Conservation (phyloP, 1,140 invertebrate genomes). For the Hormaphis cornu region DNA sequence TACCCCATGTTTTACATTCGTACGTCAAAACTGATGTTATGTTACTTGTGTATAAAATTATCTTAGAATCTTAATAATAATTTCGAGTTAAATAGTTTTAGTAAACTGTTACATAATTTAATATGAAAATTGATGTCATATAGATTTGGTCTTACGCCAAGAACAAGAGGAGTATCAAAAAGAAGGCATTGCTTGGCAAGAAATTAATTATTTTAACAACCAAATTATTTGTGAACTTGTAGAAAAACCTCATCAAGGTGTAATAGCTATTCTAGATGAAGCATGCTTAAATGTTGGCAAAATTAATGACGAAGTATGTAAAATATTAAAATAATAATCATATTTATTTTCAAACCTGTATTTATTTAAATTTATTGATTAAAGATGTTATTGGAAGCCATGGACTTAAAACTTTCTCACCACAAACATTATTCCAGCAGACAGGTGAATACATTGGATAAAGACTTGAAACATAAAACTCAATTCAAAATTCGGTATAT, state of each 20-base stretch:
- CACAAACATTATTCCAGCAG: conserved; percentile 86
- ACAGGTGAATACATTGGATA: conserved; percentile 70
- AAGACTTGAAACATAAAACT: conserved; percentile 65
- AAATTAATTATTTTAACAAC: conserved; percentile 87
- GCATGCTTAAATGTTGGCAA: conserved; percentile 89
- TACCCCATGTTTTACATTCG: too few relatives aligned
- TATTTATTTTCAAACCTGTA: not conserved
- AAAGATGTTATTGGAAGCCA: conserved; percentile 79
- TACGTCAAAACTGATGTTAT: too few relatives aligned
- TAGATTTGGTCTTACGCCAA: conserved; percentile 87
- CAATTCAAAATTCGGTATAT: conserved; percentile 69
- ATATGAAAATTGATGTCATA: conserved; percentile 32
- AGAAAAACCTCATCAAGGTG: conserved; percentile 78
- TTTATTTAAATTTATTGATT: not conserved
- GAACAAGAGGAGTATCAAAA: conserved; percentile 90
- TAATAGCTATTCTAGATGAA: conserved; percentile 89
- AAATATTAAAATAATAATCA: conserved; percentile 12
- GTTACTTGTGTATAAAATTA: not conserved
- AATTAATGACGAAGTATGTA: conserved; percentile 67
- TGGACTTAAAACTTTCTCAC: conserved; percentile 77
- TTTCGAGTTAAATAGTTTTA: too few relatives aligned
- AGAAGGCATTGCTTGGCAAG: conserved; percentile 87
- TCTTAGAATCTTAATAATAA: not conserved
- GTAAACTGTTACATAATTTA: not conserved
- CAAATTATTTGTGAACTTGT: conserved; percentile 89